These are phyloP conservation scores for Chrosomus eos DNA, from an alignment of 2,797 vertebrate species.

Conservation along the genomic window DNA sequence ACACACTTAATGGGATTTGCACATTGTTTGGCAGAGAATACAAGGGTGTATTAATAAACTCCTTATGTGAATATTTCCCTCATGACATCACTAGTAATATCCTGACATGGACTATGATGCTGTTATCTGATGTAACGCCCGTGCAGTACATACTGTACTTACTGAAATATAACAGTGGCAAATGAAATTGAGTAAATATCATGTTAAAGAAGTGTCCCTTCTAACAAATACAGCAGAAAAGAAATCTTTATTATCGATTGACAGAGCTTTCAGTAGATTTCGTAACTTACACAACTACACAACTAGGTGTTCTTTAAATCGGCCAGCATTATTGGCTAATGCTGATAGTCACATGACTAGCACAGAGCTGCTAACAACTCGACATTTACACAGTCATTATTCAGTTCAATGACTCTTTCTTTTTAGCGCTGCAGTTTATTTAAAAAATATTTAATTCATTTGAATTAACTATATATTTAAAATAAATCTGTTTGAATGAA, in stretches of 20 bases:
- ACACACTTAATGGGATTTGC: background rate
- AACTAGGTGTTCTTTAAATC: no score
- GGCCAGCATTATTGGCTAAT: no score
- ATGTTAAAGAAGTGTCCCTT: no score
- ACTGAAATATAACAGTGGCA: background rate
- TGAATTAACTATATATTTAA: background rate
- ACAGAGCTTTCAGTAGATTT: background rate
- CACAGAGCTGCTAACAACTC: no score
- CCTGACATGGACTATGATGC: background rate
- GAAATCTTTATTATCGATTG: background rate
- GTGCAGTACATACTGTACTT: accelerated
- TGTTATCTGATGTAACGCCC: background rate
- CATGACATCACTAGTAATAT: background rate
- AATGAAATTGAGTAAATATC: no score
- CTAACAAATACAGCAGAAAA: background rate
- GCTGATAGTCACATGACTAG: no score
- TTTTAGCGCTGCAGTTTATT: no score
- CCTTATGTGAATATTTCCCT: background rate
- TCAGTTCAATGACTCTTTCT: no score
- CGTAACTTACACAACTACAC: no score
- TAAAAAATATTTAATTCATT: background rate
- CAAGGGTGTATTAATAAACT: background rate
- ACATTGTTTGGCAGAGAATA: background rate
- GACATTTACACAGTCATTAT: no score
- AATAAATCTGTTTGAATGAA: background rate